phyloP scores from a whole-genome alignment of 2,888 invertebrate genomes.

The Dryomyza anilis region DNA sequence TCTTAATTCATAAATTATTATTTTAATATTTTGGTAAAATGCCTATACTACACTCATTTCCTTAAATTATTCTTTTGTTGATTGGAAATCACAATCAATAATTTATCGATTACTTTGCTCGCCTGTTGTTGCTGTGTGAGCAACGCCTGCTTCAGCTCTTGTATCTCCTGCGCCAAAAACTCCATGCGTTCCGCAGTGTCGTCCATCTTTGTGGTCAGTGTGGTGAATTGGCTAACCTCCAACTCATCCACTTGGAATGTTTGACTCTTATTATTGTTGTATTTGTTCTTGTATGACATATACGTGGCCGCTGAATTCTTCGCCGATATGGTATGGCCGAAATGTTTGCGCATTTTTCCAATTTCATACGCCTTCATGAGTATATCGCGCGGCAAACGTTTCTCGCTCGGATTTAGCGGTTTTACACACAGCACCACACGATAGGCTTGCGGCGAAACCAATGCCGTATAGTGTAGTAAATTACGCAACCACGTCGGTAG shows the following conservation, averaged over 20 bases:
- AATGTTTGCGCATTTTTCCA: conserved; percentile 75
- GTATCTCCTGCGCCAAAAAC: conserved; percentile 70
- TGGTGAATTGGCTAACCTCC: conserved; percentile 65
- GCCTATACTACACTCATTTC: conserved; percentile 43
- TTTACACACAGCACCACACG: conserved; percentile 82
- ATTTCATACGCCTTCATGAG: conserved; percentile 81
- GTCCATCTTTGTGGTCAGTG: conserved; percentile 70
- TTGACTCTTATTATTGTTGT: conserved; percentile 67
- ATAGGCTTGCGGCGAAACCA: conserved; percentile 82
- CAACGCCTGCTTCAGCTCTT: conserved; percentile 68
- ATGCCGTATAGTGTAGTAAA: conserved; percentile 76
- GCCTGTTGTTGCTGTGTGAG: conserved; percentile 62
- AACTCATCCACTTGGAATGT: conserved; percentile 64
- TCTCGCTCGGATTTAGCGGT: conserved; percentile 82
- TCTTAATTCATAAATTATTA: neutral
- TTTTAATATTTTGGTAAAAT: neutral
- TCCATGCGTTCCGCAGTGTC: conserved; percentile 73
- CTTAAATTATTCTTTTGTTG: conserved; percentile 61
- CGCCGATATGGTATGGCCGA: conserved; percentile 72
- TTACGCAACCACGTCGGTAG: conserved; percentile 76
- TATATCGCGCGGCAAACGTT: conserved; percentile 78
- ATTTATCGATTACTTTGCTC: conserved; percentile 61
- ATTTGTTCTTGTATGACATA: conserved; percentile 69
- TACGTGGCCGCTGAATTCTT: conserved; percentile 69
- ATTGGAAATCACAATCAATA: conserved; percentile 60